A percentile compares a stretch with the other conserved stretches of the same genome.
These are phyloP conservation scores for Ephialtes manifestator DNA, from an alignment of 2,888 invertebrate species.

Conservation along the genomic window DNA sequence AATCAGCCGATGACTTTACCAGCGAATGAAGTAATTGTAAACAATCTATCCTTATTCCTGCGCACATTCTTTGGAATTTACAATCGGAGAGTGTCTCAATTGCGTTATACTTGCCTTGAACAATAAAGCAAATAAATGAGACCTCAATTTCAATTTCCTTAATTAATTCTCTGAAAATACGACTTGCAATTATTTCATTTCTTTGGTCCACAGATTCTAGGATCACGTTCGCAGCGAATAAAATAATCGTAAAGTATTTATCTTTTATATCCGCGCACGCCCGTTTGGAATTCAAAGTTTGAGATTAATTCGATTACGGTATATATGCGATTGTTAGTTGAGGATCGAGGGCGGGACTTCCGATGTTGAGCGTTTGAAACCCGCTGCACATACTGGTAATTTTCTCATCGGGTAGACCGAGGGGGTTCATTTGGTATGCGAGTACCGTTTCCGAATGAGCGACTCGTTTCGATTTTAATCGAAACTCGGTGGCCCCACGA, in stretches of 20 bases:
- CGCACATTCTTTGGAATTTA: too few species aligned
- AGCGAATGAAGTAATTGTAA: too few species aligned
- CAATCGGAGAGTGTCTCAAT: too few species aligned
- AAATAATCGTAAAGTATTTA: conserved; percentile 27
- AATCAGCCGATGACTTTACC: too few species aligned
- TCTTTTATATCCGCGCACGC: background rate
- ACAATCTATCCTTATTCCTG: too few species aligned
- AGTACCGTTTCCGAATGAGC: conserved; percentile 58
- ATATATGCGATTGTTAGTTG: conserved; percentile 8
- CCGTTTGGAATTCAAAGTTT: conserved; percentile 17
- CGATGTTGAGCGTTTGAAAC: conserved; percentile 22
- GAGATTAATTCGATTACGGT: conserved; percentile 20
- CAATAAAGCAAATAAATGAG: too few species aligned
- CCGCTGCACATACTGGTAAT: conserved; percentile 48
- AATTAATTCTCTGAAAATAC: background rate
- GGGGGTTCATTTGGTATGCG: conserved; percentile 53
- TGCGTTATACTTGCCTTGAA: too few species aligned
- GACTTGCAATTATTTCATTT: background rate
- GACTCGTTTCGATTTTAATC: conserved; percentile 70
- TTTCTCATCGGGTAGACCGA: conserved; percentile 46
- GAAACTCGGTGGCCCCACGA: conserved; percentile 44
- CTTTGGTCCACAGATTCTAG: background rate
- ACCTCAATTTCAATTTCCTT: background rate
- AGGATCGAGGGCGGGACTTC: background rate
- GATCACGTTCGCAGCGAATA: background rate